Conservation (phyloP, 2,113 vertebrate species). For the Hippocampus guttulatus region DNA sequence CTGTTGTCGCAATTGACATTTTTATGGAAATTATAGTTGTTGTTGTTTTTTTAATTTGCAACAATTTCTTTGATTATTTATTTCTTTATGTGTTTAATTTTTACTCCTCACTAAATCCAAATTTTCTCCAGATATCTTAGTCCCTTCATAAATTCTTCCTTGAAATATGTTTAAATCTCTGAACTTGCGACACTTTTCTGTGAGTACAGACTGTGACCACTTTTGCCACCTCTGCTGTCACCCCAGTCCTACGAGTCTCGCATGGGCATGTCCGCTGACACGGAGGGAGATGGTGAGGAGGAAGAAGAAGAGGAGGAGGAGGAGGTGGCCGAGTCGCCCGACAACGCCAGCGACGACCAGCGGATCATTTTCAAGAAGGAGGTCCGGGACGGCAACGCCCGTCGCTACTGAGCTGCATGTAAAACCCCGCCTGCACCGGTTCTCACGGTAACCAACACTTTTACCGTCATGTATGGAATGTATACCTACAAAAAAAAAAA, state of each 20-base stretch:
- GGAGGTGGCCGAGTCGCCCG: conserved; percentile 83
- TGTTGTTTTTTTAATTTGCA: neutral
- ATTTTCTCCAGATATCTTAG: neutral
- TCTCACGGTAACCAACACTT: conserved; percentile 63
- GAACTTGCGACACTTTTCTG: too few relatives aligned
- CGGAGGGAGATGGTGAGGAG: conserved; percentile 61
- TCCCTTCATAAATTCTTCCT: neutral
- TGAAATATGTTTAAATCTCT: neutral
- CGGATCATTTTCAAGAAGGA: conserved; percentile 83
- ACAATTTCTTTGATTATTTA: too few relatives aligned
- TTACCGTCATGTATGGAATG: conserved; percentile 75
- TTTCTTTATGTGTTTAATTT: too few relatives aligned
- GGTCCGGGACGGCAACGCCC: conserved; percentile 66
- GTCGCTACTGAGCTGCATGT: conserved; percentile 75
- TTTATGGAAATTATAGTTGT: neutral
- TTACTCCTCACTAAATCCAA: neutral
- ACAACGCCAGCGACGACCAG: conserved; percentile 75
- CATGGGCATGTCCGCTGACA: conserved; percentile 68
- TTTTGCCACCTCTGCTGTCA: neutral
- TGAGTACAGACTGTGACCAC: neutral
- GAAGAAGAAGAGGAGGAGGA: conserved; percentile 67
- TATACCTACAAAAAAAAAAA: conserved; percentile 60
- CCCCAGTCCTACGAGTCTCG: conserved; percentile 73
- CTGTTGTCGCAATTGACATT: too few relatives aligned
- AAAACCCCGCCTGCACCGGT: conserved; percentile 40